A percentile compares a stretch with the other conserved stretches of the same genome.
Conservation (phyloP, 2,797 vertebrate species). For the Harpagifer antarcticus region DNA sequence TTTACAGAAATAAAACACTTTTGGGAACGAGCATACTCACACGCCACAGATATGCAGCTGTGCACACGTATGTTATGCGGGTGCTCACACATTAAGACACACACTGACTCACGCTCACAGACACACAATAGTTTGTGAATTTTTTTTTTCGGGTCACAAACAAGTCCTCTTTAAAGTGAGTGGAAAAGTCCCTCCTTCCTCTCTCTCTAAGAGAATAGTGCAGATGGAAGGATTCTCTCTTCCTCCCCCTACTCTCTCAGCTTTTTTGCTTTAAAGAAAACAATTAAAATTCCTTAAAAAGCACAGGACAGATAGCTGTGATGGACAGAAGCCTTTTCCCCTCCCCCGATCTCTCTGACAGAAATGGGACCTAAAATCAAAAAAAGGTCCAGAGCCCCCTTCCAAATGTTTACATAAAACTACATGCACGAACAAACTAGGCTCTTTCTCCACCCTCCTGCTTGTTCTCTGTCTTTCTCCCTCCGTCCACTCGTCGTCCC, state of each 20-base stretch:
- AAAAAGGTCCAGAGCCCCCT: constrained; percentile 69
- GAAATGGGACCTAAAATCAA: constrained; percentile 66
- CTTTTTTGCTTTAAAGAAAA: constrained; percentile 63
- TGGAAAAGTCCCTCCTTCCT: constrained; percentile 85
- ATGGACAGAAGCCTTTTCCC: constrained; percentile 46
- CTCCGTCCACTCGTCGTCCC: constrained; percentile 47
- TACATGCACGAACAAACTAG: constrained; percentile 69
- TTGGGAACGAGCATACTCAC: constrained; percentile 38
- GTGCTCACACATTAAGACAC: constrained; percentile 47
- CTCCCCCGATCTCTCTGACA: constrained; percentile 36
- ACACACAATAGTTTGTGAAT: constrained; percentile 29
- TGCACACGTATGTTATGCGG: constrained; percentile 50
- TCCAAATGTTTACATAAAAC: constrained; percentile 75
- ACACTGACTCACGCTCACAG: constrained; percentile 35
- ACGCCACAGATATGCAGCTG: constrained; percentile 59
- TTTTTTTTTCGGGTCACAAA: constrained; percentile 61
- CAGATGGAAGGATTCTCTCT: constrained; percentile 74
- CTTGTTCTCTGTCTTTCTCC: constrained; percentile 43
- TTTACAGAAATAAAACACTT: constrained; percentile 68
- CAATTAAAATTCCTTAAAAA: constrained; percentile 66
- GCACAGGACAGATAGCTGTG: constrained; percentile 67
- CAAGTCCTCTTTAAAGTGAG: constrained; percentile 79
- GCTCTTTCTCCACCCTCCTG: constrained; percentile 26
- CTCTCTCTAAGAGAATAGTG: constrained; percentile 84
- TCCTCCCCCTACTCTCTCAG: constrained; percentile 46